These are phyloP conservation scores for Synanthedon vespiformis DNA, from an alignment of 2,888 invertebrate genomes.

Conservation along the genomic window DNA sequence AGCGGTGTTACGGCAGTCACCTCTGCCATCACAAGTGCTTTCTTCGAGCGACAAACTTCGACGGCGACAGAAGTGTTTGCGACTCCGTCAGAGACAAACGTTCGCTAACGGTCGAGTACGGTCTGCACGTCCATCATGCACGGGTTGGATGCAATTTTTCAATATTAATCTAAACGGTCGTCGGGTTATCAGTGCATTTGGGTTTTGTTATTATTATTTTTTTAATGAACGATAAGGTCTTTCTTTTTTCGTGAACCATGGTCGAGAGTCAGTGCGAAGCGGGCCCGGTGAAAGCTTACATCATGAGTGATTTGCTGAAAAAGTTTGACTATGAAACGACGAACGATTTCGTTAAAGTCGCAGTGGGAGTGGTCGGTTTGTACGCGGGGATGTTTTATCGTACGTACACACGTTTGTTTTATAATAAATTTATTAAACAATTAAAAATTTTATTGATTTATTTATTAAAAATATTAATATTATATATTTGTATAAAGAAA, in stretches of 20 bases:
- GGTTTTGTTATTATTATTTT: conserved; percentile 10
- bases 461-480: no score
- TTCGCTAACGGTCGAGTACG: conserved; percentile 10
- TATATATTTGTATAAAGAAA: no score
- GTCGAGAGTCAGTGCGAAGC: conserved; percentile 53
- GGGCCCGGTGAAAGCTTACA: conserved; percentile 49
- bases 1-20: conserved; percentile 7
- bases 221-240: conserved; percentile 19
- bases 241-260: conserved; percentile 28
- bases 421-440: background rate
- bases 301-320: conserved; percentile 61
- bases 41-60: conserved; percentile 22
- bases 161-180: conserved; percentile 27
- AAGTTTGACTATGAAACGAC: conserved; percentile 48
- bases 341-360: conserved; percentile 49
- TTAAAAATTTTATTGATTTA: no score
- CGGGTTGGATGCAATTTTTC: conserved; percentile 28
- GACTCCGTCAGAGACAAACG: conserved; percentile 14
- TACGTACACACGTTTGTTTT: conserved; percentile 29
- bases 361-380: conserved; percentile 44
- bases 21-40: conserved; percentile 6
- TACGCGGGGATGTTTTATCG: conserved; percentile 52
- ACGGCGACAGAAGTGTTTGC: conserved; percentile 10
- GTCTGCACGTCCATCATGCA: conserved; percentile 26
- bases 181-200: conserved; percentile 52